Conservation (phyloP, 1,140 invertebrate genomes). For the Centruroides vittatus region DNA sequence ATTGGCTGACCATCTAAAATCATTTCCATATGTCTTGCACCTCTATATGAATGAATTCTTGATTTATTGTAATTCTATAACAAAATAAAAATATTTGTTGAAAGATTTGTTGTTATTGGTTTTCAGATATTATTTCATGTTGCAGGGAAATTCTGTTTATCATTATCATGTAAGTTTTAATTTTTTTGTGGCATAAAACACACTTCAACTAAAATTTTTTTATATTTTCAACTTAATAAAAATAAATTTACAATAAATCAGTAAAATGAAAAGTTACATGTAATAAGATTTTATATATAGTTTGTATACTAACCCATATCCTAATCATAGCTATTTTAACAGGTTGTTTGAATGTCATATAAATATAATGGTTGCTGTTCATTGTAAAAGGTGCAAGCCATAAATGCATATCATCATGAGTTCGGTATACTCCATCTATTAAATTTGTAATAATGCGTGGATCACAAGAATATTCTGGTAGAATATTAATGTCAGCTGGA, state of each 20-base stretch:
- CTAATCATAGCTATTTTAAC: conserved; percentile 50
- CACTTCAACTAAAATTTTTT: no score
- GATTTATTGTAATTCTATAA: conserved; percentile 75
- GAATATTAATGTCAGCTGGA: conserved; percentile 42
- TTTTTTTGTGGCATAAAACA: no score
- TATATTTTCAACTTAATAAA: no score
- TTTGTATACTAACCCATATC: conserved; percentile 49
- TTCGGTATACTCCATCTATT: conserved; percentile 52
- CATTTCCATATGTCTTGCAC: conserved; percentile 52
- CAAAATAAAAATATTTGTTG: no score
- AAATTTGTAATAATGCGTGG: conserved; percentile 45
- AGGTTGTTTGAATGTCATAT: conserved; percentile 40
- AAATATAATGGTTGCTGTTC: conserved; percentile 40
- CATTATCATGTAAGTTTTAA: no score
- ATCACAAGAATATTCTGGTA: conserved; percentile 42
- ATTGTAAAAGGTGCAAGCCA: conserved; percentile 51
- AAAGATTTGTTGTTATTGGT: no score
- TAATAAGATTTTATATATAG: no score
- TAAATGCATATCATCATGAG: conserved; percentile 56
- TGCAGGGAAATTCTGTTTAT: no score
- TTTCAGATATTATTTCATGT: no score
- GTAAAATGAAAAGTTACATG: no score
- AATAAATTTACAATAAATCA: no score
- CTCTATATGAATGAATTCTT: conserved; percentile 59
- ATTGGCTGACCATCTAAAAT: conserved; percentile 48